Evolutionary conservation across 92 coral and sea anemone genomes (phyloP).

Genomic region (Palythoa grandiflora): DNA sequence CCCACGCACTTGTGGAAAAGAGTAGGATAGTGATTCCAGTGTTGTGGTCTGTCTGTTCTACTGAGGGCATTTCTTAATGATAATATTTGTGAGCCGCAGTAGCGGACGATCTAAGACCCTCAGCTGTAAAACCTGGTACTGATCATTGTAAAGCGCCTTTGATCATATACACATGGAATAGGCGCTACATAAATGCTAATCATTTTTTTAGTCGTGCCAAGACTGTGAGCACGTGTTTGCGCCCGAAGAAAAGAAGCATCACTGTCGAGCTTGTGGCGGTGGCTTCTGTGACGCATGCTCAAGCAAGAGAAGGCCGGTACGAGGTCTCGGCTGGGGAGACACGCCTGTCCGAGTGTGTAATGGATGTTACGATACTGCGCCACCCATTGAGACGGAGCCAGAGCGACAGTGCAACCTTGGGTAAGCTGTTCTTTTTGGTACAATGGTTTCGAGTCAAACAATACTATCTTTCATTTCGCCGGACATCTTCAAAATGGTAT

Average conservation of each 20-base stretch:
- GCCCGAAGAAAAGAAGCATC: constrained; percentile 86
- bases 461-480: no score
- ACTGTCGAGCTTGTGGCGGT: constrained; percentile 97
- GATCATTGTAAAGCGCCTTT: no score
- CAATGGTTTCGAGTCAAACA: no score
- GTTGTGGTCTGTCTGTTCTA: no score
- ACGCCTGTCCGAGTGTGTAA: constrained; percentile 93
- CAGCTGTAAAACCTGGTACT: no score
- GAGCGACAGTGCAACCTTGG: constrained; percentile 72
- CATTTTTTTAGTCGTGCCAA: constrained; percentile 88
- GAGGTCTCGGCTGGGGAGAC: constrained; percentile 91
- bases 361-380: constrained; percentile 65
- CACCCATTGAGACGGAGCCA: constrained; percentile 59
- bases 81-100: no score
- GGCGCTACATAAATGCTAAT: no score
- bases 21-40: no score
- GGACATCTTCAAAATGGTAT: neutral
- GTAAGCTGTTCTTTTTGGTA: constrained; percentile 37
- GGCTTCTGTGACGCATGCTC: constrained; percentile 97
- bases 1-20: no score
- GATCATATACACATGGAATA: no score
- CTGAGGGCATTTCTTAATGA: no score
- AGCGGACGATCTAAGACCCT: no score
- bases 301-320: constrained; percentile 84
- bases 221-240: constrained; percentile 76